Evolutionary conservation across 2,797 vertebrate genomes (phyloP).

Genomic region (Syngnathus rostellatus): DNA sequence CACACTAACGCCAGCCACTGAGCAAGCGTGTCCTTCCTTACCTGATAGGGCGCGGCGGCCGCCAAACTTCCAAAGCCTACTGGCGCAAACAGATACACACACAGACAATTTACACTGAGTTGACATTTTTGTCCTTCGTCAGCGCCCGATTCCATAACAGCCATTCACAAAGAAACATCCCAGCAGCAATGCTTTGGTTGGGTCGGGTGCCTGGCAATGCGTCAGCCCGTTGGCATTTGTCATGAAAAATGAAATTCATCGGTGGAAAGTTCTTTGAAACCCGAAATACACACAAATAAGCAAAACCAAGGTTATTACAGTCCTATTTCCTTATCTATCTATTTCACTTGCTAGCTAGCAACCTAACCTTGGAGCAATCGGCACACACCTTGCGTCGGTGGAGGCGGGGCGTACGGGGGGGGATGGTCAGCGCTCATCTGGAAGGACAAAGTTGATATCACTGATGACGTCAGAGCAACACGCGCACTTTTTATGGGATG

Average conservation of each 20-base stretch:
- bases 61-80: slow-evolving; percentile 29
- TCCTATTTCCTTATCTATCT: too few relatives aligned
- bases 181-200: too few relatives aligned
- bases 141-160: too few relatives aligned
- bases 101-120: too few relatives aligned
- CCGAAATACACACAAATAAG: too few relatives aligned
- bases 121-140: too few relatives aligned
- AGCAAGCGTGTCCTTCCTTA: slow-evolving; percentile 29
- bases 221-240: too few relatives aligned
- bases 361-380: slow-evolving; percentile 13
- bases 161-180: too few relatives aligned
- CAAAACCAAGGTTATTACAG: too few relatives aligned
- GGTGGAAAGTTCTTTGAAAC: too few relatives aligned
- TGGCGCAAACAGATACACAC: background rate
- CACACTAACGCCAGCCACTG: background rate
- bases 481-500: background rate
- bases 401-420: slow-evolving; percentile 53
- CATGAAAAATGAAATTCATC: too few relatives aligned
- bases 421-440: slow-evolving; percentile 59
- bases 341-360: background rate
- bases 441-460: background rate
- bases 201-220: too few relatives aligned
- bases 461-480: background rate
- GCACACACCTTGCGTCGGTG: slow-evolving; percentile 10
- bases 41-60: slow-evolving; percentile 41